Conservation (phyloP, 2,888 invertebrate species). For the Gortyna flavago region DNA sequence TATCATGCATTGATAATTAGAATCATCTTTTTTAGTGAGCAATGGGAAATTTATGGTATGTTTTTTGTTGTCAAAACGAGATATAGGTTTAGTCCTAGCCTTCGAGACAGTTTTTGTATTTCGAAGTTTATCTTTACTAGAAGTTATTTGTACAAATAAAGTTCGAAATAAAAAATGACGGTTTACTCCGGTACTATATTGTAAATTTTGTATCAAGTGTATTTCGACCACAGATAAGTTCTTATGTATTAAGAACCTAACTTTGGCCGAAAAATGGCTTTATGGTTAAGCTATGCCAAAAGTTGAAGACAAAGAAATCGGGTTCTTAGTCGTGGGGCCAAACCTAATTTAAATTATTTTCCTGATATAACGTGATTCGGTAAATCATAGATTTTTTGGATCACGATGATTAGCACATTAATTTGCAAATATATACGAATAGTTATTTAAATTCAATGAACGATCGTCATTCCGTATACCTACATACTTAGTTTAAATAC, state of each 20-base stretch:
- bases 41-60: background rate
- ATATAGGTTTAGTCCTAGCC: background rate
- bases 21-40: background rate
- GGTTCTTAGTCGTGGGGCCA: too few species aligned
- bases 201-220: background rate
- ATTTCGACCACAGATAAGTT: background rate
- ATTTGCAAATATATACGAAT: constrained; percentile 4
- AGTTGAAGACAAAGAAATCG: background rate
- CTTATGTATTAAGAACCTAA: background rate
- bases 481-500: background rate
- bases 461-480: background rate
- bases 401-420: background rate
- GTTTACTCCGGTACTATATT: background rate
- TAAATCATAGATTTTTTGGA: background rate
- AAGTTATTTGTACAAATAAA: background rate
- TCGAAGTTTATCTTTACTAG: background rate
- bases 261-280: background rate
- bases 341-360: background rate
- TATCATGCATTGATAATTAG: background rate
- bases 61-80: background rate
- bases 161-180: too few species aligned
- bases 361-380: background rate
- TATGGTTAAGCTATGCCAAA: background rate
- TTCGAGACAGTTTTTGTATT: background rate
- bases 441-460: background rate